These are phyloP conservation scores for Heteromormyrus szaboi DNA, from an alignment of 2,797 vertebrate species.

Conservation along the genomic window DNA sequence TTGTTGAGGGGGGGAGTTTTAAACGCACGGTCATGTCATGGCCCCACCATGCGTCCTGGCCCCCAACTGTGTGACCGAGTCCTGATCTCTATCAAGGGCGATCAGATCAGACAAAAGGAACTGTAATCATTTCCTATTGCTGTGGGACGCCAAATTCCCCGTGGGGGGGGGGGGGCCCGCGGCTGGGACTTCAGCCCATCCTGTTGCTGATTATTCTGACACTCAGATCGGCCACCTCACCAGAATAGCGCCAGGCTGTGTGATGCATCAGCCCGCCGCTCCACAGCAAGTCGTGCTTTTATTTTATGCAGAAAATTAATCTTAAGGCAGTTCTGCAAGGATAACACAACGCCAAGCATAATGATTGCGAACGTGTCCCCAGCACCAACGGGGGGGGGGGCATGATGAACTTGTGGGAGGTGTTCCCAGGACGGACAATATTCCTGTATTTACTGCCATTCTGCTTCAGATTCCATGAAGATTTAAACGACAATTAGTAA, in stretches of 20 bases:
- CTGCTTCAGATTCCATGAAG: neutral
- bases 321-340: neutral
- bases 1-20: neutral
- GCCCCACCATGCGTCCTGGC: neutral
- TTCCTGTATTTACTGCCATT: neutral
- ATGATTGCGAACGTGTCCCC: neutral
- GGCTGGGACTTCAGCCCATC: slow-evolving; percentile 36
- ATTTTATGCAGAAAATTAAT: neutral
- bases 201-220: neutral
- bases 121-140: slow-evolving; percentile 38
- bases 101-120: slow-evolving; percentile 8
- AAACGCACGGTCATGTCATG: neutral
- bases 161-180: slow-evolving; percentile 23
- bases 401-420: neutral
- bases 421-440: neutral
- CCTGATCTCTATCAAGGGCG: neutral
- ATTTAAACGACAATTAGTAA: neutral
- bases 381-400: neutral
- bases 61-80: neutral
- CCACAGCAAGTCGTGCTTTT: neutral
- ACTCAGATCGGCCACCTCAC: neutral
- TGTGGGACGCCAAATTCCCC: slow-evolving; percentile 36
- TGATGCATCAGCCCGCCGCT: neutral
- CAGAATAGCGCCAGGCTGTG: neutral
- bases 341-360: neutral